Conservation (phyloP, 2,888 invertebrate species). For the Anorthoa munda region DNA sequence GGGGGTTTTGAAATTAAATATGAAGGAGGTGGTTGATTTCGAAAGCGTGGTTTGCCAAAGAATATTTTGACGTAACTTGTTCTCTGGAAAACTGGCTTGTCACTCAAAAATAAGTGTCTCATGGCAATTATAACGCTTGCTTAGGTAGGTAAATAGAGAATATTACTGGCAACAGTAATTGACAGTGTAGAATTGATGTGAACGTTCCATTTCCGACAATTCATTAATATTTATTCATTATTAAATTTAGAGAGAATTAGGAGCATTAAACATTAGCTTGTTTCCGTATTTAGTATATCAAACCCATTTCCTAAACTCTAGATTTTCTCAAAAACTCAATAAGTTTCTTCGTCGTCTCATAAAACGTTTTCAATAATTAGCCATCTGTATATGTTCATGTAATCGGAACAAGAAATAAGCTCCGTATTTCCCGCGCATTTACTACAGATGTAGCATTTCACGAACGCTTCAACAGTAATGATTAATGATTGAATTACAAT, state of each 20-base stretch:
- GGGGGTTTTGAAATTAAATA: slow-evolving; percentile 32
- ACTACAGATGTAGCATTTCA: slow-evolving; percentile 61
- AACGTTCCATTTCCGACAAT: background rate
- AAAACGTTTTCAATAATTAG: slow-evolving; percentile 26
- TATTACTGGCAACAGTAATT: background rate
- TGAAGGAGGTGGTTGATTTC: background rate
- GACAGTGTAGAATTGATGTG: background rate
- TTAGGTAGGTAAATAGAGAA: background rate
- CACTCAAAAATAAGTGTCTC: too few species aligned
- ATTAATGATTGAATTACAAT: slow-evolving; percentile 70
- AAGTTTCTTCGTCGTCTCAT: background rate
- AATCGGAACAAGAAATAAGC: slow-evolving; percentile 54
- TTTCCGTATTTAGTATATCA: background rate
- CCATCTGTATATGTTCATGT: slow-evolving; percentile 28
- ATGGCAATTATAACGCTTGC: too few species aligned
- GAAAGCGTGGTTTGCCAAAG: background rate
- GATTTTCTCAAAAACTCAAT: slow-evolving; percentile 1
- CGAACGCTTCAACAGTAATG: slow-evolving; percentile 64
- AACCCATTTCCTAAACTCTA: background rate
- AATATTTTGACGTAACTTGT: too few species aligned
- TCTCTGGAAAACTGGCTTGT: too few species aligned
- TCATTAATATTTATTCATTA: background rate
- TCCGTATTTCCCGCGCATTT: slow-evolving; percentile 51
- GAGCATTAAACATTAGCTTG: background rate
- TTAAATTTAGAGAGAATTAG: background rate